Evolutionary conservation across 2,797 vertebrate genomes (phyloP), one percentile per base, ranked within the genome.

Genomic region (Lindbergichthys nudifrons): DNA sequence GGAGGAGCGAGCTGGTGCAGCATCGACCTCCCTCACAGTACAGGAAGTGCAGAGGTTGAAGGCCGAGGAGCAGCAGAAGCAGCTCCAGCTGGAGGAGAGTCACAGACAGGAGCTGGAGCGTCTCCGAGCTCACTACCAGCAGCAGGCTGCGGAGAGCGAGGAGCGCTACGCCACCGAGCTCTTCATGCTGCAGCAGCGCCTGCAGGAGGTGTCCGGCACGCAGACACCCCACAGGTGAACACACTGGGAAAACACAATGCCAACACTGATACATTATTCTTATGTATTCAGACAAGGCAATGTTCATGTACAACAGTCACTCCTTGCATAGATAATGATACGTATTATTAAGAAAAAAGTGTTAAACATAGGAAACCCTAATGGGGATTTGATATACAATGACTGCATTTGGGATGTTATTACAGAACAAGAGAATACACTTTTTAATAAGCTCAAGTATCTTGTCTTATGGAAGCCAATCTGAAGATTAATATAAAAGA

Each of bases 101-200:
- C 95, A 97, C 74, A 54, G 82, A 64, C 92, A 93, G 67, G 96
- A 97, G 75, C 70, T 97, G 80, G 93, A 96, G 87, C 93, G 39
- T 45, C 92, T 96, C n/a, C 70, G 90, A 70, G 86, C 88, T 57
- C 94, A 94, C 91, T 96, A 97, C 87, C 93, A 94, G 14, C 93
- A 95, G 72, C 94, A 96, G 73, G 91, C 96, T 64, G 80, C 94
- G 26, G 96, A 97, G 85, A 92, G 85, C 0, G 94, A 97, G 77
- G 94, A 96, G 87, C 92, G 93, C 1, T 95, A 94, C 50, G 78
- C 84, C 0, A 80, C 86, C 0, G 95, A 98, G 88, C 92, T 97
- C 39, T 76, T 89, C 5, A 84, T 88, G 80, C 91, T 97, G 47
- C 94, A 96, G 76, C 86, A 93, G 66, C 92, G 88, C 23, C 93